phyloP scores from a whole-genome alignment of 2,797 vertebrate species.

The Zenarchopterus dispar region DNA sequence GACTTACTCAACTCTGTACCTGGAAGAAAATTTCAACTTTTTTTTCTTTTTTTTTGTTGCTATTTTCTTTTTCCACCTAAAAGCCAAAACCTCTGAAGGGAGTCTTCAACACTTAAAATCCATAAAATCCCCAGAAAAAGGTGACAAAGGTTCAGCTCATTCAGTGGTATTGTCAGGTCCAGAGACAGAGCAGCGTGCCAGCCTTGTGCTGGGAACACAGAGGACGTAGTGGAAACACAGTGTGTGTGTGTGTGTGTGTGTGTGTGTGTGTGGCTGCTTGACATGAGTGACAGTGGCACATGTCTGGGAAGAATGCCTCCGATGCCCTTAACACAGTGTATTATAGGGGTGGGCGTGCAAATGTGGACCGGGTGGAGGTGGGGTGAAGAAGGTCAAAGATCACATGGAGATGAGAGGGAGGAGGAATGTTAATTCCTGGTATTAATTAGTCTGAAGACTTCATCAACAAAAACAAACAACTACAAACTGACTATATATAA shows the following conservation, averaged over 20 bases:
- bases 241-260: too few relatives aligned
- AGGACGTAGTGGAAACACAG: constrained; percentile 66
- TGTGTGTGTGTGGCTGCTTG: constrained; percentile 43
- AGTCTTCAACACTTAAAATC: neutral
- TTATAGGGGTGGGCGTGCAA: constrained; percentile 38
- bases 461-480: too few relatives aligned
- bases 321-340: constrained; percentile 67
- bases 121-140: constrained; percentile 5
- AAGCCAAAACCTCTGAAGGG: neutral
- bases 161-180: neutral
- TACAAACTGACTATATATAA: too few relatives aligned
- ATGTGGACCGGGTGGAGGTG: constrained; percentile 9
- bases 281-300: constrained; percentile 83
- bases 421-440: neutral
- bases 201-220: constrained; percentile 48
- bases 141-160: neutral
- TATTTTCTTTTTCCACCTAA: neutral
- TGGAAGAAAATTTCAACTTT: neutral
- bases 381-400: constrained; percentile 28
- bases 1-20: constrained; percentile 9
- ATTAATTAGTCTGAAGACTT: neutral
- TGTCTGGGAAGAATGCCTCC: constrained; percentile 70
- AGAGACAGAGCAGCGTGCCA: constrained; percentile 32
- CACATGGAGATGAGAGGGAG: constrained; percentile 29
- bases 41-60: neutral